These are phyloP conservation scores for Falco punctatus DNA, from an alignment of 2,113 vertebrate species.

Conservation along the genomic window DNA sequence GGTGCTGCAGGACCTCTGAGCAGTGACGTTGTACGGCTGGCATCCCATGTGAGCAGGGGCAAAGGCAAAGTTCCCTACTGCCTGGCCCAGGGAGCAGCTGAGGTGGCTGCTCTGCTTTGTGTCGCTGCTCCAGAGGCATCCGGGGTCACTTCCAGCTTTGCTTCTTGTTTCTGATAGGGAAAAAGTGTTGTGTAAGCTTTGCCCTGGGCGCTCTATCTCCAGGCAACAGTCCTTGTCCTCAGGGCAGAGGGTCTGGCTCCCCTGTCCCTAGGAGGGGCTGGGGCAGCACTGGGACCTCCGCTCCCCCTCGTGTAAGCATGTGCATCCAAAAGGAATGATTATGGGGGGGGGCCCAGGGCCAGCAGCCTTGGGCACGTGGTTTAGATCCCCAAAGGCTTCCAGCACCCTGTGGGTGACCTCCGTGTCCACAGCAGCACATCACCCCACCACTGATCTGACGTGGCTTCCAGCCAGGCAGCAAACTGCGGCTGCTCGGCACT, in stretches of 20 bases:
- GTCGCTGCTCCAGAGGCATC: not conserved
- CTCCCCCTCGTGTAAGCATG: rapidly evolving
- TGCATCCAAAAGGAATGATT: not conserved
- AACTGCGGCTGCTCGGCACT: not conserved
- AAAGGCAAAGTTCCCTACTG: not conserved
- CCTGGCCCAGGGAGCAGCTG: not conserved
- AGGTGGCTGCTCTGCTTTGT: not conserved
- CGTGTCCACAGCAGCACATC: not conserved
- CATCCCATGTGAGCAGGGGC: rapidly evolving
- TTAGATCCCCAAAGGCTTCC: not conserved
- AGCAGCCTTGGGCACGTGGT: not conserved
- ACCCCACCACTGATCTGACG: rapidly evolving
- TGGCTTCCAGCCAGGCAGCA: not conserved
- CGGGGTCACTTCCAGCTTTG: not conserved
- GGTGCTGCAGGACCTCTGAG: not conserved
- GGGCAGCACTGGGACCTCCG: not conserved
- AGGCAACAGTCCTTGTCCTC: not conserved
- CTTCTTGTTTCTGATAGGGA: not conserved
- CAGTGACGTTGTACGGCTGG: rapidly evolving
- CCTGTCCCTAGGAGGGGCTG: not conserved
- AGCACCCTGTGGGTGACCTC: not conserved
- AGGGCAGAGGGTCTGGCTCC: not conserved
- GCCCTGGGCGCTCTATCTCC: not conserved
- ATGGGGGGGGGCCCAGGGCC: rapidly evolving
- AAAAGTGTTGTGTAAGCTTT: not conserved